Evolutionary conservation across 1,140 invertebrate species (phyloP).

Genomic region (Cydia pomonella): DNA sequence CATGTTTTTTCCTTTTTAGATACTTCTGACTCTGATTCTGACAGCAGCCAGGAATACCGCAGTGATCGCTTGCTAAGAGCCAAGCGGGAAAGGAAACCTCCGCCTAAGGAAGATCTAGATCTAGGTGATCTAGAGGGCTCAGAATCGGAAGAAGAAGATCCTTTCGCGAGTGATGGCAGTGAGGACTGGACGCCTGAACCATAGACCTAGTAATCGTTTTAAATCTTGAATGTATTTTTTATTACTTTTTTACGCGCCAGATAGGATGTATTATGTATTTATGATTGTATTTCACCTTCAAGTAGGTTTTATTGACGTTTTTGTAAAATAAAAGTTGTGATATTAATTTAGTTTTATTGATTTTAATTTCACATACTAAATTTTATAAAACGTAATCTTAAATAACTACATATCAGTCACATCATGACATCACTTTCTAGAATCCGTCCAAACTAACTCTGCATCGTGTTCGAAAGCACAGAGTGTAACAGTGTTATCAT

Average conservation of each 20-base stretch:
- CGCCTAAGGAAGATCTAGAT: slow-evolving; percentile 43
- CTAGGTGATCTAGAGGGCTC: slow-evolving; percentile 60
- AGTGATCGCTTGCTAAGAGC: not conserved
- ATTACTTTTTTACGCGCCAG: not conserved
- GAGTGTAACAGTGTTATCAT: too few relatives aligned
- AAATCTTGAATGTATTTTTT: not conserved
- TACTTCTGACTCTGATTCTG: not conserved
- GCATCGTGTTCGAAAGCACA: too few relatives aligned
- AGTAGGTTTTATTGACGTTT: not conserved
- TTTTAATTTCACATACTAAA: not conserved
- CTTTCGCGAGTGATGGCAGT: slow-evolving; percentile 10
- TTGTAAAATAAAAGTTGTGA: not conserved
- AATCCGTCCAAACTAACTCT: too few relatives aligned
- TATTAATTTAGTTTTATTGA: not conserved
- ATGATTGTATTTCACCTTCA: not conserved
- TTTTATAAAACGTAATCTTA: not conserved
- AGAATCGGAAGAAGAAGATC: slow-evolving; percentile 46
- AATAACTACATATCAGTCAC: not conserved
- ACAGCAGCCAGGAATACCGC: slow-evolving; percentile 13
- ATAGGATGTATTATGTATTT: not conserved
- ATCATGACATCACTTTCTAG: not conserved
- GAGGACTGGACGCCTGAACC: slow-evolving; percentile 54
- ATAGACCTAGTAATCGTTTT: slow-evolving; percentile 28
- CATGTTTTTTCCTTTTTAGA: not conserved
- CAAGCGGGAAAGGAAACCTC: slow-evolving; percentile 15